These are phyloP conservation scores for Schizopygopsis pylzovi DNA, from an alignment of 2,797 vertebrate genomes.

Conservation along the genomic window DNA sequence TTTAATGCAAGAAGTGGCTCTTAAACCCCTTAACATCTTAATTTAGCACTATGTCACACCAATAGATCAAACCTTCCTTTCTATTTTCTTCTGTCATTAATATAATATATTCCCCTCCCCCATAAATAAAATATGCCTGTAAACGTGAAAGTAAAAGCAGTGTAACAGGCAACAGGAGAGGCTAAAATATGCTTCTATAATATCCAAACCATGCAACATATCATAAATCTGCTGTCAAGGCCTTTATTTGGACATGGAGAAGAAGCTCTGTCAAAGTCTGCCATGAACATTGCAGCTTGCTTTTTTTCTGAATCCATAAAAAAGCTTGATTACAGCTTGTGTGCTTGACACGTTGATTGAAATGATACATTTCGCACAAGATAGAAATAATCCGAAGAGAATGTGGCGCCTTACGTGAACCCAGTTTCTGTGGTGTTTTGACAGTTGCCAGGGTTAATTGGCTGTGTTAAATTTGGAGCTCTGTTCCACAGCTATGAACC, in stretches of 20 bases:
- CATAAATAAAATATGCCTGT: not conserved
- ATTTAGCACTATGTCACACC: not conserved
- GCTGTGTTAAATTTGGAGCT: slow-evolving; percentile 56
- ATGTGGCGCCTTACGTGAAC: slow-evolving; percentile 63
- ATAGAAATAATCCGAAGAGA: slow-evolving; percentile 60
- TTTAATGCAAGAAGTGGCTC: slow-evolving; percentile 61
- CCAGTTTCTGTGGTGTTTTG: slow-evolving; percentile 64
- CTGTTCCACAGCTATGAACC: slow-evolving; percentile 61
- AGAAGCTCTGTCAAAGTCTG: not conserved
- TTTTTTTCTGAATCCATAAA: not conserved
- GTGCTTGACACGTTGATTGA: slow-evolving; percentile 25
- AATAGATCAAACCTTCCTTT: slow-evolving; percentile 2
- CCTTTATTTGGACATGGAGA: not conserved
- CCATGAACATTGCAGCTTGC: not conserved
- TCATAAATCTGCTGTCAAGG: not conserved
- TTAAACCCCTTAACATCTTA: not conserved
- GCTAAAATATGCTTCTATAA: not conserved
- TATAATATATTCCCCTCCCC: not conserved
- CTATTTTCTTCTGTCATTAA: not conserved
- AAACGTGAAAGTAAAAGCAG: not conserved
- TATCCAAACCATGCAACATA: not conserved
- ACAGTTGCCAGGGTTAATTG: slow-evolving; percentile 67
- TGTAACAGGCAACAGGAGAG: not conserved
- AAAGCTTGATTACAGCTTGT: slow-evolving; percentile 19
- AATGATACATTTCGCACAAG: slow-evolving; percentile 22